phyloP scores from a whole-genome alignment of 1,140 invertebrate genomes.

The Tenebrio molitor region DNA sequence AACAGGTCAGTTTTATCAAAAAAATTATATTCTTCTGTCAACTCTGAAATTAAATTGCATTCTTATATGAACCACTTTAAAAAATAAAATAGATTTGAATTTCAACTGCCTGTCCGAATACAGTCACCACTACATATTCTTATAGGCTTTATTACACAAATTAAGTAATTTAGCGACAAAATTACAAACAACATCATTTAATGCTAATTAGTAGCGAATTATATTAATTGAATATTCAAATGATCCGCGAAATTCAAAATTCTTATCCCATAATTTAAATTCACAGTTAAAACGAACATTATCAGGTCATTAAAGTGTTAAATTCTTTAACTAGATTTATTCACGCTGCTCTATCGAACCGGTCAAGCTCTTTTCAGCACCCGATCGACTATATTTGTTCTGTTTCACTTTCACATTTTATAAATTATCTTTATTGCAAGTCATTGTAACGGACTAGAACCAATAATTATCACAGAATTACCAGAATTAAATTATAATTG shows the following conservation, averaged over 20 bases:
- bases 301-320: background rate
- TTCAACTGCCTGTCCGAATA: too few relatives aligned
- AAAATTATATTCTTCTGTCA: too few relatives aligned
- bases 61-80: too few relatives aligned
- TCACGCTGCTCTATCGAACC: background rate
- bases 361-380: background rate
- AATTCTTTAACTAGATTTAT: background rate
- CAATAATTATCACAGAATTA: background rate
- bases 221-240: conserved; percentile 1
- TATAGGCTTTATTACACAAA: too few relatives aligned
- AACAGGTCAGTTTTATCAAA: too few relatives aligned
- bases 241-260: background rate
- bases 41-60: too few relatives aligned
- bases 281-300: background rate
- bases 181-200: background rate
- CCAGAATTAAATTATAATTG: too few relatives aligned
- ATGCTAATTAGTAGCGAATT: conserved; percentile 1
- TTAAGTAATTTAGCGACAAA: background rate
- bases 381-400: background rate
- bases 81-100: too few relatives aligned
- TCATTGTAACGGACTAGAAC: background rate
- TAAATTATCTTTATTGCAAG: conserved; percentile 10
- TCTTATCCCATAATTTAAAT: conserved; percentile 13
- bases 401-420: conserved; percentile 8
- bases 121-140: too few relatives aligned